These are phyloP conservation scores for Coccyzus lansbergi DNA, from an alignment of 2,797 vertebrate species.

Conservation along the genomic window DNA sequence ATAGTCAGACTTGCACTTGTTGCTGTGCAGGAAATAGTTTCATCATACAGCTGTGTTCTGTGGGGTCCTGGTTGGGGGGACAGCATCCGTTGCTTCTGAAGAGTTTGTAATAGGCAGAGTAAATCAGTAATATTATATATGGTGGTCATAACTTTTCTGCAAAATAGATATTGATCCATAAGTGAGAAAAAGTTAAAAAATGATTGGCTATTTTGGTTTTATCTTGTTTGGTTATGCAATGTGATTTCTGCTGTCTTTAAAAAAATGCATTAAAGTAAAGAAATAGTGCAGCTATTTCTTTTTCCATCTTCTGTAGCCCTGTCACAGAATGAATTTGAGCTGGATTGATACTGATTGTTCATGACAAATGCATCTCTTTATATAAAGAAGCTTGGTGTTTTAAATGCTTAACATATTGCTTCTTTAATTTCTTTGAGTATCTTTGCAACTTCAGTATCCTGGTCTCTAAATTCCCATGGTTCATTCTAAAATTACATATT, in stretches of 20 bases:
- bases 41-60: fast-evolving
- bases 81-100: neutral
- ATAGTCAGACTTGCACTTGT: neutral
- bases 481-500: neutral
- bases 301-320: neutral
- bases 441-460: neutral
- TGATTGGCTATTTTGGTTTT: neutral
- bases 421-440: neutral
- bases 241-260: neutral
- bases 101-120: neutral
- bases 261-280: neutral
- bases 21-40: neutral
- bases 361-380: neutral
- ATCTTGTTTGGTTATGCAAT: neutral
- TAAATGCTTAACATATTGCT: neutral
- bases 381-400: neutral
- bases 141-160: neutral
- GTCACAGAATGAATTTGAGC: neutral
- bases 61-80: neutral
- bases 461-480: neutral
- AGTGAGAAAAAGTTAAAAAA: neutral
- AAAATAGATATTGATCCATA: neutral
- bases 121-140: neutral
- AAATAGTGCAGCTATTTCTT: neutral
- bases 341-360: neutral